Evolutionary conservation across 2,888 invertebrate genomes (phyloP), one percentile per base, ranked within the genome.

Genomic region (Spialia ferax): DNA sequence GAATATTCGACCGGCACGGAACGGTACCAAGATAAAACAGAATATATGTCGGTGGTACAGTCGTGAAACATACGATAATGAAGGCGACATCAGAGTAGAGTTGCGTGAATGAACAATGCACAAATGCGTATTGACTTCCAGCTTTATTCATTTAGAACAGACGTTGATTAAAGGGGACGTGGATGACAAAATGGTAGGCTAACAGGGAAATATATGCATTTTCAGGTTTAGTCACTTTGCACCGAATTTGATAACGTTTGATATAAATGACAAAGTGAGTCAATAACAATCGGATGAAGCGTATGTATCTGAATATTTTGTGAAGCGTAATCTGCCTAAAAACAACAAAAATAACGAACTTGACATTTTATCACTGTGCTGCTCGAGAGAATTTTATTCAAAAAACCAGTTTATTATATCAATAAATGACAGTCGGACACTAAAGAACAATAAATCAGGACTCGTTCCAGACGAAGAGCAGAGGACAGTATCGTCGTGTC

Each of bases 401-500:
- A 22, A 48, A 48, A 50, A 10, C 1, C 13, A 22, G 50, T 20
- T 45, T 18, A 8, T 48, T 52, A 22, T 23, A 52, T 13, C 52
- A 52, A 52, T 52, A 52, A 52, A 52, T 52, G 52, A 62, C 52
- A 35, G 48, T 23, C 13, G 32, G 23, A 62, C 22, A 62, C 50
- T 52, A 52, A 62, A 32, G n/a, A 35, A 15, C 52, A 42, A 29
- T 64, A 69, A 69, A 69, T 61, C 61, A 56, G 32, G 20, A n/a
- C 32, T 50, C 60, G 61, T 65, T 61, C 64, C n/a, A 56, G 55
- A 63, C 29, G 61, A 59, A 26, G 42, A 52, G 29, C 32, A 50
- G 61, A 13, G 83, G 86, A 82, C 63, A 81, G 80, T 80, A 85
- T 83, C 85, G 79, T 80, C 79, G 83, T 79, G 83, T 76, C 83